These are phyloP conservation scores for Pyrochroa serraticornis DNA, from an alignment of 2,888 invertebrate genomes.

Conservation along the genomic window DNA sequence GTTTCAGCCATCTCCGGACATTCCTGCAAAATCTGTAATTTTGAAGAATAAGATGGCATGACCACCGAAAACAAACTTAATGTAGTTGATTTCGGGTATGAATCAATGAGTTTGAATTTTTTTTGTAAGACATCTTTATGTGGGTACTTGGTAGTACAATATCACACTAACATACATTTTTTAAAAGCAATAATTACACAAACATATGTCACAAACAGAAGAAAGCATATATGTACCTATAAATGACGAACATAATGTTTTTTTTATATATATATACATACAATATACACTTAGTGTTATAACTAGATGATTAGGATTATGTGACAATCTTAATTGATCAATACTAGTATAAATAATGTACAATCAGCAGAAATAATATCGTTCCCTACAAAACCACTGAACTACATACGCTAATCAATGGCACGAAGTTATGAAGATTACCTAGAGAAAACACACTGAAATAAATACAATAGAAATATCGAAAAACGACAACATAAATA, in stretches of 20 bases:
- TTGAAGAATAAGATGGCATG: too few species aligned
- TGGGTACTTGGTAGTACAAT: conserved; percentile 43
- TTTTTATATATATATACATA: conserved; percentile 23
- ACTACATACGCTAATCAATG: neutral
- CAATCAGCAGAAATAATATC: neutral
- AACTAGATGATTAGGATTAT: neutral
- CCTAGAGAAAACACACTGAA: conserved; percentile 1
- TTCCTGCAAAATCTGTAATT: too few species aligned
- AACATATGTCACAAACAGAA: conserved; percentile 32
- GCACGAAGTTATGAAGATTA: conserved; percentile 6
- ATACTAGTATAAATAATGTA: too few species aligned
- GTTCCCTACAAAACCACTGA: conserved; percentile 5
- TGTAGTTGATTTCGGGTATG: too few species aligned
- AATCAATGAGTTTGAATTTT: too few species aligned
- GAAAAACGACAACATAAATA: conserved; percentile 31
- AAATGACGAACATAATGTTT: conserved; percentile 30
- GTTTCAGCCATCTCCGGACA: too few species aligned
- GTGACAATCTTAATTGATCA: neutral
- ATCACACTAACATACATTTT: conserved; percentile 46
- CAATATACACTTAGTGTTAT: conserved; percentile 4
- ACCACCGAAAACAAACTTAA: too few species aligned
- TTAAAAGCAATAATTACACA: conserved; percentile 32
- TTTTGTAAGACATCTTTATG: conserved; percentile 39
- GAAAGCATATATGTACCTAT: conserved; percentile 32
- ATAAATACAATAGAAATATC: conserved; percentile 9